Base-by-base conservation (phyloP, 53 echinoderm and acorn worm genomes). In the Paelopatides confundens region DNA sequence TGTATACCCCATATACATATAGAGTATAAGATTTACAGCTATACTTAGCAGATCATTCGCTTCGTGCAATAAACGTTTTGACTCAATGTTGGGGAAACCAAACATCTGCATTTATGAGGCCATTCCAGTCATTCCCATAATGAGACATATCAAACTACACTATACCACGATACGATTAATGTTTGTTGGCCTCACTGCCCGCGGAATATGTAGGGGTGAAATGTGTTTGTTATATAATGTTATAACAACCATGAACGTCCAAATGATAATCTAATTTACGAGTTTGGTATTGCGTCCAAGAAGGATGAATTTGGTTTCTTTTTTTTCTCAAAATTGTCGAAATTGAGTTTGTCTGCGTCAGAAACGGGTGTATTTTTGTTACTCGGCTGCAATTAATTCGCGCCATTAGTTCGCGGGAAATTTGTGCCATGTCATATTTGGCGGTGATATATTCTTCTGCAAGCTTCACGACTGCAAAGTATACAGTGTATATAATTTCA, bases 311-410 rank as follows among this genome's bases (percentile, higher is more conserved):
- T 70, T 24, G 70, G 21, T 36, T 35, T 34, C 13, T 70, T 39
- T 70, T 36, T 35, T 34, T 34, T 70, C 24, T 70, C 70, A 37
- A 35, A 70, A 70, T 70, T 36, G 70, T 36, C 39, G 24, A 70
- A 70, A 70, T 36, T 70, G 39, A 70, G 70, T 70, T 70, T 30
- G 28, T 70, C 70, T 24, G 36, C 37, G 70, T 70, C 70, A 70
- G 39, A 17, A 70, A 70, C 70, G 38, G 15, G 67, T 17, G 67
- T 18, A 21, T 58, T 58, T 58, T 58, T 58, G 21, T 58, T 23
- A 21, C 58, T 58, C 24, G 15, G 58, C 58, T 58, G 58, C 58
- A 58, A 58, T 58, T 58, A 58, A 21, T 58, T 58, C n/a, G 58
- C n/a, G 58, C 58, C 58, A 58, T 58, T 58, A 58, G 58, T 58